These are phyloP conservation scores for Andrena hattorfiana DNA, from an alignment of 2,888 invertebrate genomes.

Conservation along the genomic window DNA sequence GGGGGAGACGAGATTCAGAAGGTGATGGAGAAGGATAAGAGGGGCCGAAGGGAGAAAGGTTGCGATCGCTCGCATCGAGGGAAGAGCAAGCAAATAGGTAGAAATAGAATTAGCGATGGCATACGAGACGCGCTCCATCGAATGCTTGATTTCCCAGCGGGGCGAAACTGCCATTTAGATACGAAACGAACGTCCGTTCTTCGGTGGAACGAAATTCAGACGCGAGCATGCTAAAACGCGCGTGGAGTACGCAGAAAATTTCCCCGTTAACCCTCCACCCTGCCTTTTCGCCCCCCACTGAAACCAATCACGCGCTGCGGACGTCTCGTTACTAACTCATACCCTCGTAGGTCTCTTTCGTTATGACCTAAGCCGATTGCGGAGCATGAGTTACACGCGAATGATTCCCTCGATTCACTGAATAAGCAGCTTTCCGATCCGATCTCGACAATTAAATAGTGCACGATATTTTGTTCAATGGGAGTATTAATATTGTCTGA, in stretches of 20 bases:
- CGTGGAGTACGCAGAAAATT: slow-evolving; percentile 26
- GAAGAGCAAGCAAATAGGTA: slow-evolving; percentile 70
- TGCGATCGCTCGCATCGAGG: slow-evolving; percentile 35
- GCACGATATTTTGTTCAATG: not conserved
- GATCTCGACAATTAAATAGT: slow-evolving; percentile 44
- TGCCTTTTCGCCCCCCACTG: not conserved
- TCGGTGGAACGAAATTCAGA: slow-evolving; percentile 30
- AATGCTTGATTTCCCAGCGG: slow-evolving; percentile 80
- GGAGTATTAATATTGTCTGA: not conserved
- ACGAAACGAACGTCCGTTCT: slow-evolving; percentile 41
- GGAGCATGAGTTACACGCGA: slow-evolving; percentile 24
- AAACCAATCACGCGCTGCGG: slow-evolving; percentile 30
- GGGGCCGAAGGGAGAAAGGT: slow-evolving; percentile 6
- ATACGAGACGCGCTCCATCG: slow-evolving; percentile 75
- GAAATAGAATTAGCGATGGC: slow-evolving; percentile 79
- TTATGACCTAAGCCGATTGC: slow-evolving; percentile 43
- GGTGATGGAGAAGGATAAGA: slow-evolving; percentile 16
- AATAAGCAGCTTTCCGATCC: slow-evolving; percentile 43
- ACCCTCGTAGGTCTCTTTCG: slow-evolving; percentile 37
- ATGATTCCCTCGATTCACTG: slow-evolving; percentile 22
- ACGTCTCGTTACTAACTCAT: slow-evolving; percentile 46
- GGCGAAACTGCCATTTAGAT: slow-evolving; percentile 77
- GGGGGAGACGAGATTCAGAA: not conserved
- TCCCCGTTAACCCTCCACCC: slow-evolving; percentile 10
- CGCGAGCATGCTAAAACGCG: slow-evolving; percentile 29